These are phyloP conservation scores for Lordiphosa fenestrarum DNA, from an alignment of 2,888 invertebrate species.

Conservation along the genomic window DNA sequence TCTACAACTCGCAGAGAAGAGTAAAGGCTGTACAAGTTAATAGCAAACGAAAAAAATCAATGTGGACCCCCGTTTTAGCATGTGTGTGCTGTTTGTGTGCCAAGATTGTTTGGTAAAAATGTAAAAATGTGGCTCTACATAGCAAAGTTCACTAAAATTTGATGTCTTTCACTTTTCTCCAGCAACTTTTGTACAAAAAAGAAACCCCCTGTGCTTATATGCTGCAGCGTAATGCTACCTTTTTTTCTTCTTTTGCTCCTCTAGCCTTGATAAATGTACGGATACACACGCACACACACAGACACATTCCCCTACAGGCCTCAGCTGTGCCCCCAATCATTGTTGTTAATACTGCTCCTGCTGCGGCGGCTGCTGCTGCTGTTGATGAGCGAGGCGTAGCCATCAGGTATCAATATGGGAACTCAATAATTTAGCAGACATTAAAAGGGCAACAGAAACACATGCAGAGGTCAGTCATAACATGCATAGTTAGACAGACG, in stretches of 20 bases:
- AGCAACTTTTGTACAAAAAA: too few relatives aligned
- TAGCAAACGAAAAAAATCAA: too few relatives aligned
- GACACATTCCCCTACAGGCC: constrained; percentile 25
- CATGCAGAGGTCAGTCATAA: constrained; percentile 50
- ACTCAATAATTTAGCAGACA: constrained; percentile 58
- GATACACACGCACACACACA: constrained; percentile 8
- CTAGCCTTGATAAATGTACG: constrained; percentile 29
- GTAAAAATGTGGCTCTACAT: too few relatives aligned
- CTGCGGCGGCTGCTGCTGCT: constrained; percentile 19
- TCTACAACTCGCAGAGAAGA: too few relatives aligned
- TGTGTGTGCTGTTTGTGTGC: too few relatives aligned
- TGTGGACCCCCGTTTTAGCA: too few relatives aligned
- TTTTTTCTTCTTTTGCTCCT: constrained; percentile 28
- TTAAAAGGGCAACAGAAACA: constrained; percentile 33
- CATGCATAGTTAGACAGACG: constrained; percentile 45
- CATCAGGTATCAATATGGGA: constrained; percentile 32
- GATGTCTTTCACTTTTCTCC: too few relatives aligned
- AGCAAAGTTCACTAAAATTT: too few relatives aligned
- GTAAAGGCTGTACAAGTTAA: too few relatives aligned
- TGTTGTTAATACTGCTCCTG: constrained; percentile 49
- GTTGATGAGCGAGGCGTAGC: constrained; percentile 3
- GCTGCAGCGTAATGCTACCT: constrained; percentile 5
- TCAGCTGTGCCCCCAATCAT: constrained; percentile 48
- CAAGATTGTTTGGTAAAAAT: too few relatives aligned
- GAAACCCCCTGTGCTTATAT: constrained; percentile 8